These are phyloP conservation scores for Alviniconcha marisindica DNA, from an alignment of 1,140 invertebrate genomes.

Conservation along the genomic window DNA sequence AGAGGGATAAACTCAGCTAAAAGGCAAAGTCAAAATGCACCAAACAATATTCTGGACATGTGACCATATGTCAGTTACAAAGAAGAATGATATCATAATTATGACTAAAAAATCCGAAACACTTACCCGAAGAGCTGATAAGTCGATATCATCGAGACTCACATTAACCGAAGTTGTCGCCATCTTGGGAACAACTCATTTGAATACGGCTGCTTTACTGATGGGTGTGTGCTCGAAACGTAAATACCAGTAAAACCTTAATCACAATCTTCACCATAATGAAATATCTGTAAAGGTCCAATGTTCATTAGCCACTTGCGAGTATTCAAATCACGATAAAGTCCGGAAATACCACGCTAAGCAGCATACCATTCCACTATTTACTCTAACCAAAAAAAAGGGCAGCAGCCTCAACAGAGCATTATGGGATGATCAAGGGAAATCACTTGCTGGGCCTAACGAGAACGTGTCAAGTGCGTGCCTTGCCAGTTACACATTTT, in stretches of 20 bases:
- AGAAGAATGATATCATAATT: too few relatives aligned
- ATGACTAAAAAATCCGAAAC: too few relatives aligned
- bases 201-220: slow-evolving; percentile 44
- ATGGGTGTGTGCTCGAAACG: slow-evolving; percentile 23
- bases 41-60: too few relatives aligned
- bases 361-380: neutral
- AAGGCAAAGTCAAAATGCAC: too few relatives aligned
- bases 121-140: slow-evolving; percentile 95
- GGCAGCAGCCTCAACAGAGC: slow-evolving; percentile 24
- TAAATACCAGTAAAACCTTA: neutral
- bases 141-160: slow-evolving; percentile 96
- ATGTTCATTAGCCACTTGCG: neutral
- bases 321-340: neutral
- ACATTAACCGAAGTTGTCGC: slow-evolving; percentile 72
- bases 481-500: too few relatives aligned
- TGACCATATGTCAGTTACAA: too few relatives aligned
- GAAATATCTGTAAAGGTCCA: too few relatives aligned
- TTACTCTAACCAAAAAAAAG: neutral
- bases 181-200: slow-evolving; percentile 61
- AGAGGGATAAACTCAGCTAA: too few relatives aligned
- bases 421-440: slow-evolving; percentile 34
- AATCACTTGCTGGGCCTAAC: neutral
- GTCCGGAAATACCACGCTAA: neutral
- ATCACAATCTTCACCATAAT: slow-evolving; percentile 2
- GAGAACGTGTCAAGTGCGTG: neutral